Evolutionary conservation across 2,113 vertebrate genomes (phyloP).

Genomic region (Lampris megalopsis): DNA sequence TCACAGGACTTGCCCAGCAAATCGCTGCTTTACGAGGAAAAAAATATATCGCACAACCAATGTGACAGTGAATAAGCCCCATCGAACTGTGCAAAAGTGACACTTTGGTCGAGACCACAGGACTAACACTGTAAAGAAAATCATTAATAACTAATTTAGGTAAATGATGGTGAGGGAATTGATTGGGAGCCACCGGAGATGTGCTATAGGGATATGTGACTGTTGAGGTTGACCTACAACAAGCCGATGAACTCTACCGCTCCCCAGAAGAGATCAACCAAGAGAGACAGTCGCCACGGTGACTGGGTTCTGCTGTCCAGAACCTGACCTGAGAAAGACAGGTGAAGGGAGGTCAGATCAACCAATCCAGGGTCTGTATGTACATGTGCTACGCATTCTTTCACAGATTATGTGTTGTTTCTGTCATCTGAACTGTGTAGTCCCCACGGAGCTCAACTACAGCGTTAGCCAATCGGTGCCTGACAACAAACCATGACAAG

Average conservation of each 20-base stretch:
- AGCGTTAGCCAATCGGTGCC: neutral
- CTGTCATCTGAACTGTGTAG: neutral
- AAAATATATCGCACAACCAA: too few relatives aligned
- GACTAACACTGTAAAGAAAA: too few relatives aligned
- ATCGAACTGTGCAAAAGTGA: too few relatives aligned
- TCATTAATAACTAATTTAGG: too few relatives aligned
- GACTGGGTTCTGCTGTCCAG: constrained; percentile 89
- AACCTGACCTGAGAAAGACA: constrained; percentile 87
- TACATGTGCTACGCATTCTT: neutral
- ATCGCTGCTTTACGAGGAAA: too few relatives aligned
- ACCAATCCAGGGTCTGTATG: neutral
- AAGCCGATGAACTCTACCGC: constrained; percentile 92
- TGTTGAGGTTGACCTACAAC: constrained; percentile 85
- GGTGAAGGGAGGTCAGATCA: neutral
- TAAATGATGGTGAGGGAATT: too few relatives aligned
- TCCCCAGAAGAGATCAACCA: constrained; percentile 94
- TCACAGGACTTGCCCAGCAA: too few relatives aligned
- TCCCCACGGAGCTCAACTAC: too few relatives aligned
- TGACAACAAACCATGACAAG: neutral
- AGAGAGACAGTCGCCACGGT: constrained; percentile 90
- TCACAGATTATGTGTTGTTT: neutral
- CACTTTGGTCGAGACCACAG: too few relatives aligned
- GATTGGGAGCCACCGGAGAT: too few relatives aligned
- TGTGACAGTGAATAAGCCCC: too few relatives aligned
- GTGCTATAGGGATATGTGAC: too few relatives aligned